Evolutionary conservation across 2,797 vertebrate species (phyloP).

Genomic region (Vipera ursinii): DNA sequence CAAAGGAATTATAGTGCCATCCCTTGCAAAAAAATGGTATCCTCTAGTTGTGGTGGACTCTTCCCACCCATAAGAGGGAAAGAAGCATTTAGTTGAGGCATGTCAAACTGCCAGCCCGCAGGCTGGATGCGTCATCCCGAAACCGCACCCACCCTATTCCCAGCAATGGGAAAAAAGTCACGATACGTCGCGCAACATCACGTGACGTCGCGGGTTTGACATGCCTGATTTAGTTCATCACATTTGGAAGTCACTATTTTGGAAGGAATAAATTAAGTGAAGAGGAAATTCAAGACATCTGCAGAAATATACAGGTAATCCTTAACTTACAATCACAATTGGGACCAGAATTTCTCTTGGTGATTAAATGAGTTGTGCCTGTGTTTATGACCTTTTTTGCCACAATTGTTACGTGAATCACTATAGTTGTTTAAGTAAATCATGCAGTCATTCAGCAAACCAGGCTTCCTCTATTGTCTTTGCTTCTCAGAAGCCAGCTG

Average conservation of each 20-base stretch:
- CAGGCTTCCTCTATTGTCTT: not conserved
- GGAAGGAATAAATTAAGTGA: not conserved
- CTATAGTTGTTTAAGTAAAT: not conserved
- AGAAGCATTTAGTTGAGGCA: not conserved
- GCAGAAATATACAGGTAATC: not conserved
- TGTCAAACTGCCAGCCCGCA: no score
- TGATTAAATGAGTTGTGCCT: not conserved
- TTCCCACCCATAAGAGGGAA: not conserved
- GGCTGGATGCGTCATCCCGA: no score
- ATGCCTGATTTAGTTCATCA: not conserved
- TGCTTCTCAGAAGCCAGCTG: not conserved
- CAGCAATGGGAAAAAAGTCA: no score
- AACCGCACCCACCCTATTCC: no score
- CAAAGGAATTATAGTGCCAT: not conserved
- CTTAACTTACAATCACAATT: not conserved
- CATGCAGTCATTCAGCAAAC: not conserved
- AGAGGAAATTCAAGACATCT: not conserved
- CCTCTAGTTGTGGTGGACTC: not conserved
- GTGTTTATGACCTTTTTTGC: not conserved
- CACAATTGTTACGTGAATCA: not conserved
- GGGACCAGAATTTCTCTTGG: not conserved
- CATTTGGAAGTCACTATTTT: not conserved
- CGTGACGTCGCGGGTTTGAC: no score
- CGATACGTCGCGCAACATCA: no score
- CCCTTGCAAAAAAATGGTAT: not conserved